Percentiles rank a stretch among this genome's conserved stretches.
These are phyloP conservation scores for Lycia hirtaria DNA, from an alignment of 2,888 invertebrate species.

Conservation along the genomic window DNA sequence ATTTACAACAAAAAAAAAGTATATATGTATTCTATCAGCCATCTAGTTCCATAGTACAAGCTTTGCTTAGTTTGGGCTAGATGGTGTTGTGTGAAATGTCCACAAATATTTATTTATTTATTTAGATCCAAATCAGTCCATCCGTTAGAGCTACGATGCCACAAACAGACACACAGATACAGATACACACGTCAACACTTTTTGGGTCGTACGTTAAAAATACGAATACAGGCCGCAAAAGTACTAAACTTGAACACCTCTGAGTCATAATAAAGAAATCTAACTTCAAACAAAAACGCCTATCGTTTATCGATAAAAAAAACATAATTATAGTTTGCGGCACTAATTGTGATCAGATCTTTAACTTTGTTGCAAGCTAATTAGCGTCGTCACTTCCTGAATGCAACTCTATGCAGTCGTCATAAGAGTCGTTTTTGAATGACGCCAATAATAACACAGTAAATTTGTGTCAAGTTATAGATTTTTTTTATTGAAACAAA, in stretches of 20 bases:
- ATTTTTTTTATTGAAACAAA: background rate
- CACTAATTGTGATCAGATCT: slow-evolving; percentile 17
- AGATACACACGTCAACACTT: too few relatives aligned
- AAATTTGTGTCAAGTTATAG: background rate
- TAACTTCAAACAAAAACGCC: slow-evolving; percentile 17
- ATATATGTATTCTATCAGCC: too few relatives aligned
- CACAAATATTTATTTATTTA: too few relatives aligned
- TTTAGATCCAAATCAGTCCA: too few relatives aligned
- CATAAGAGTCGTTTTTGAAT: background rate
- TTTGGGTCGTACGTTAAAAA: too few relatives aligned
- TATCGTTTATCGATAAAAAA: slow-evolving; percentile 23
- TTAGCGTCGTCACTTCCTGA: slow-evolving; percentile 1
- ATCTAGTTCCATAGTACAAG: too few relatives aligned
- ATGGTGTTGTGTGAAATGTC: too few relatives aligned
- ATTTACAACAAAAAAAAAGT: too few relatives aligned
- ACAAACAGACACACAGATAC: too few relatives aligned
- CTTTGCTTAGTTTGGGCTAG: too few relatives aligned
- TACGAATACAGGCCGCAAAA: background rate
- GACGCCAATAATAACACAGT: background rate
- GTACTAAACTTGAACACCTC: background rate
- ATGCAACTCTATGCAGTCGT: background rate
- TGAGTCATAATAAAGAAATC: slow-evolving; percentile 25
- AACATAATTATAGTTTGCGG: slow-evolving; percentile 20
- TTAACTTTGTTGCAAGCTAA: slow-evolving; percentile 14
- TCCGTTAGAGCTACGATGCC: too few relatives aligned